Evolutionary conservation across 1,140 invertebrate genomes (phyloP), one percentile per base, ranked within the genome.

Genomic region (Drosophila micromelanica): DNA sequence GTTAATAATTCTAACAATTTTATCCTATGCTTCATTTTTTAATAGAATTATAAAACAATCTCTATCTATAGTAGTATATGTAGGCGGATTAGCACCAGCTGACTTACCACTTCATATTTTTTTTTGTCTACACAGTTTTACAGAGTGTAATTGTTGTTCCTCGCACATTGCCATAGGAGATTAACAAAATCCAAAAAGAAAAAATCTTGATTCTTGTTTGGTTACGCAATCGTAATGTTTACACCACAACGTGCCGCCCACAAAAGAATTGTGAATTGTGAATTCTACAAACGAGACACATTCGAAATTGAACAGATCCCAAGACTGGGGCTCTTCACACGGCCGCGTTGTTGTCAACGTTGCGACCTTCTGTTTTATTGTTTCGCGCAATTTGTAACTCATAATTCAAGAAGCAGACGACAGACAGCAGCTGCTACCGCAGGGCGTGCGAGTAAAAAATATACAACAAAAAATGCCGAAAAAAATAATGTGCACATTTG

Each of bases 401-500:
- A 72, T 78, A 80, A 86, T 54, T 86, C 60, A 77, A 64, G 51
- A 6, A 12, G 32, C 49, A 62, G 51, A 52, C 45, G 4, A 46
- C 45, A 37, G 42, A 60, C 38, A 37, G 37, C 51, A 74, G 59
- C 63, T 15, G 64, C 42, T 52, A 40, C 59, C 42, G 62, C 40
- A 9, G n/a, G 43, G 9, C 43, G 51, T 63, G 51, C 27, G n/a
- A 27, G 27, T 27, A 5, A 12, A 4, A 12, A 23, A 30, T 30
- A 12, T 12, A 11, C 2, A 40, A 6, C 9, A 42, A 9, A 38
- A 55, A 27, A 45, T 17, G 9, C 12, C 13, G 23, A 35, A 38
- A 78, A 61, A 46, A 79, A 70, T 85, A 85, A 80, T 73, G 76
- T 70, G 76, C 43, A 69, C 72, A 84, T 79, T 84, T 79, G 69